Base-by-base conservation (phyloP, 2,113 vertebrate species). In the Otus sunia region DNA sequence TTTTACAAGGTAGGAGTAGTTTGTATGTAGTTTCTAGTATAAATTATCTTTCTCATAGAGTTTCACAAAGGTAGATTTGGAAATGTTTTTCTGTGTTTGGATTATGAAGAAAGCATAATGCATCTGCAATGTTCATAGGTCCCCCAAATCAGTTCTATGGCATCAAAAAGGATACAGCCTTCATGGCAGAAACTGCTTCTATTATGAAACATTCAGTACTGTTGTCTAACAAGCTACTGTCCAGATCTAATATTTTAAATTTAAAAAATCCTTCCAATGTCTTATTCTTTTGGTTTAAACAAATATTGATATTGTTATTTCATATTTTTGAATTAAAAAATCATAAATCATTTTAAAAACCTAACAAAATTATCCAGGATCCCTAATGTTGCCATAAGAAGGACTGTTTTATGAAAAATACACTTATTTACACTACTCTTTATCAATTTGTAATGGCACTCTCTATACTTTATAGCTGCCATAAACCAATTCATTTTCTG, bases 201-300 rank as follows among this genome's bases (percentile, higher is more conserved):
- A 12, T 47, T 55, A 45, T n/a, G 18, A 73, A 62, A 1, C 0
- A 4, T 55, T 89, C 0, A 0, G 16, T 80, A 37, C 26, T 37
- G 14, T 39, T 78, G 6, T 55, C 34, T 53, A 73, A 55, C 5
- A 77, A 67, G 12, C 12, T 63, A 32, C 26, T 74, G 26, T 23
- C 16, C 3, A 22, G 83, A 15, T 11, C 11, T 49, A 87, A 74
- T 22, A 27, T 67, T 49, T 67, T 15, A 55, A 62, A 22, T n/a
- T 30, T 36, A 0, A 66, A 92, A 93, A 60, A 30, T 27, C 5
- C 2, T 67, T 82, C 30, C 17, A 22, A 9, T 36, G 4, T 18
- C 21, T 36, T 74, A 15, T 43, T 86, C 4, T 72, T 72, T 79
- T 78, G 7, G 14, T 81, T 88, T 86, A 63, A 82, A 67, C 5